Evolutionary conservation across 2,888 invertebrate genomes (phyloP).

Genomic region (Pilophorus perplexus): DNA sequence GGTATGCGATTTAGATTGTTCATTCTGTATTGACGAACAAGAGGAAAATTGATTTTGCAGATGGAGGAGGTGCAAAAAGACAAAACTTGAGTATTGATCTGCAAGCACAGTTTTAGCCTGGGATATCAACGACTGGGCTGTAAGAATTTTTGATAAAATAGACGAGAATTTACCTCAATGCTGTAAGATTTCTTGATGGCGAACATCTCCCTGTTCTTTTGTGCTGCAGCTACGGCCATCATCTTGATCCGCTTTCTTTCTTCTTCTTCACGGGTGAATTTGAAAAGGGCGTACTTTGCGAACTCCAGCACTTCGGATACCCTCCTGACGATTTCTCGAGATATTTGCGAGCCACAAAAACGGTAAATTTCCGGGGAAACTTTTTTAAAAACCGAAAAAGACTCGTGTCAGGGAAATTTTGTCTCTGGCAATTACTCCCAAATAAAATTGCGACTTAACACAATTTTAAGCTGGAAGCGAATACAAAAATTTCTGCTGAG

Average conservation of each 20-base stretch:
- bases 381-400: slow-evolving; percentile 9
- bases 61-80: not conserved
- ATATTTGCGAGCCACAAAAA: slow-evolving; percentile 34
- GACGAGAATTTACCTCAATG: slow-evolving; percentile 78
- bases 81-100: too few species aligned
- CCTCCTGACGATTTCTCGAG: slow-evolving; percentile 7
- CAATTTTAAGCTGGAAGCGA: slow-evolving; percentile 33
- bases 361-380: not conserved
- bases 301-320: slow-evolving; percentile 42
- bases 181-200: slow-evolving; percentile 96
- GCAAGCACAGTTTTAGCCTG: not conserved
- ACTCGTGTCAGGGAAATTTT: not conserved
- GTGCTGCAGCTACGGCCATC: slow-evolving; percentile 87
- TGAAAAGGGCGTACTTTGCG: slow-evolving; percentile 36
- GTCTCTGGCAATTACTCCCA: slow-evolving; percentile 22
- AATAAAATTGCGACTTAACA: slow-evolving; percentile 6
- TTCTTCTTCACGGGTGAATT: slow-evolving; percentile 34
- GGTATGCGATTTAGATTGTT: too few species aligned
- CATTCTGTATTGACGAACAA: too few species aligned
- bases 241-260: slow-evolving; percentile 46
- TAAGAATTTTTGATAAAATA: too few species aligned
- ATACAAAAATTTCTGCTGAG: slow-evolving; percentile 20
- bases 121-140: not conserved
- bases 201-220: slow-evolving; percentile 94
- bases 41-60: not conserved